phyloP scores from a whole-genome alignment of 2,888 invertebrate genomes.

The Philereme vetulata region DNA sequence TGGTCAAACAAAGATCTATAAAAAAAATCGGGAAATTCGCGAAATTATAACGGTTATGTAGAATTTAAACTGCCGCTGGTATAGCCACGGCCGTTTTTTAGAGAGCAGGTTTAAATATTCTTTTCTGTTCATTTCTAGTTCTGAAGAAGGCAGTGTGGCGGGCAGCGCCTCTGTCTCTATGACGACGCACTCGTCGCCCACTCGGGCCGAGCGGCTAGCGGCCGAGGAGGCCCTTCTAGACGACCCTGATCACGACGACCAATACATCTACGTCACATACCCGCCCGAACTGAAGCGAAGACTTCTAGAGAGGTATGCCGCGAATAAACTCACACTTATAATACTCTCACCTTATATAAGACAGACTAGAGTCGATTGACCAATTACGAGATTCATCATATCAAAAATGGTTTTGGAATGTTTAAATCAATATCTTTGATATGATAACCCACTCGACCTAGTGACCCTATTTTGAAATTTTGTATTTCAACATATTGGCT shows the following conservation, averaged over 20 bases:
- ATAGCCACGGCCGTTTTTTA: too few species aligned
- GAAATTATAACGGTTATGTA: too few species aligned
- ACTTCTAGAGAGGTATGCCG: conserved; percentile 89
- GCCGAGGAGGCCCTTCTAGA: conserved; percentile 69
- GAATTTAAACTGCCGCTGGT: too few species aligned
- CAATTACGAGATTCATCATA: too few species aligned
- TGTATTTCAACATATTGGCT: too few species aligned
- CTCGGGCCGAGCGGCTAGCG: conserved; percentile 79
- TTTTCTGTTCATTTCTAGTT: conserved; percentile 67
- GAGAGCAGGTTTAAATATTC: too few species aligned
- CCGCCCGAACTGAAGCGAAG: conserved; percentile 93
- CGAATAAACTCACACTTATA: conserved; percentile 68
- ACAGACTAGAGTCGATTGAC: conserved; percentile 65
- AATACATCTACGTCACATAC: conserved; percentile 94
- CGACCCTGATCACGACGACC: conserved; percentile 86
- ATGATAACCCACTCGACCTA: too few species aligned
- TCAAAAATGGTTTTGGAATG: too few species aligned
- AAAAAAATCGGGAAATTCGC: too few species aligned
- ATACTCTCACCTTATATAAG: conserved; percentile 68
- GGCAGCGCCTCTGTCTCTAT: conserved; percentile 86
- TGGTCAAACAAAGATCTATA: too few species aligned
- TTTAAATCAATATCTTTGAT: too few species aligned
- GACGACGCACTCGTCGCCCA: conserved; percentile 87
- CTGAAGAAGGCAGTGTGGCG: conserved; percentile 87
- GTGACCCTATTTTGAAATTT: too few species aligned